Evolutionary conservation across 2,888 invertebrate species (phyloP).

Genomic region (Hirudinaria manillensis): DNA sequence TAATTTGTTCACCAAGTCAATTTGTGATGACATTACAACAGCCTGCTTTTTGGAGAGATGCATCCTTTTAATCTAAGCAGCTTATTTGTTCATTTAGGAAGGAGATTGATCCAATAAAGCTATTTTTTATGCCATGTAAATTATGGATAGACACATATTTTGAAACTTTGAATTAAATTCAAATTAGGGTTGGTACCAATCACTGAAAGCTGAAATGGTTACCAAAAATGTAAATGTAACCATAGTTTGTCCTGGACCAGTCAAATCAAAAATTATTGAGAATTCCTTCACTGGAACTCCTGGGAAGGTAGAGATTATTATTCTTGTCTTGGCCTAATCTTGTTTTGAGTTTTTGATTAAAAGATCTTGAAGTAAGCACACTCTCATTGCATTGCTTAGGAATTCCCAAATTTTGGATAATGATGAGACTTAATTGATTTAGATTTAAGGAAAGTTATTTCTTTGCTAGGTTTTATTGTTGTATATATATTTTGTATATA

Average conservation of each 20-base stretch:
- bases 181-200: constrained; percentile 66
- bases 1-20: no score
- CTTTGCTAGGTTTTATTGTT: background rate
- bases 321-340: background rate
- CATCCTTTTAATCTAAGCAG: no score
- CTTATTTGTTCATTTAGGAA: no score
- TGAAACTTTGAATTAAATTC: constrained; percentile 36
- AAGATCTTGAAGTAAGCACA: no score
- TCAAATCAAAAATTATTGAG: constrained; percentile 65
- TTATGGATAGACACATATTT: background rate
- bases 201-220: constrained; percentile 33
- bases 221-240: constrained; percentile 37
- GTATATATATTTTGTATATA: background rate
- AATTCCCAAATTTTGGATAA: no score
- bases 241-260: constrained; percentile 67
- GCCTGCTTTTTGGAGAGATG: no score
- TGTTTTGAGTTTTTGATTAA: background rate
- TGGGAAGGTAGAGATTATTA: constrained; percentile 57
- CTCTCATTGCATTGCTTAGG: no score
- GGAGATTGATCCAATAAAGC: no score
- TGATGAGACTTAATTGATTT: no score
- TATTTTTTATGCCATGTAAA: no score
- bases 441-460: no score
- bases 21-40: no score
- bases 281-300: constrained; percentile 65